Evolutionary conservation across 2,113 vertebrate genomes (phyloP), one percentile per base, ranked within the genome.

Genomic region (Trogon melanurus): DNA sequence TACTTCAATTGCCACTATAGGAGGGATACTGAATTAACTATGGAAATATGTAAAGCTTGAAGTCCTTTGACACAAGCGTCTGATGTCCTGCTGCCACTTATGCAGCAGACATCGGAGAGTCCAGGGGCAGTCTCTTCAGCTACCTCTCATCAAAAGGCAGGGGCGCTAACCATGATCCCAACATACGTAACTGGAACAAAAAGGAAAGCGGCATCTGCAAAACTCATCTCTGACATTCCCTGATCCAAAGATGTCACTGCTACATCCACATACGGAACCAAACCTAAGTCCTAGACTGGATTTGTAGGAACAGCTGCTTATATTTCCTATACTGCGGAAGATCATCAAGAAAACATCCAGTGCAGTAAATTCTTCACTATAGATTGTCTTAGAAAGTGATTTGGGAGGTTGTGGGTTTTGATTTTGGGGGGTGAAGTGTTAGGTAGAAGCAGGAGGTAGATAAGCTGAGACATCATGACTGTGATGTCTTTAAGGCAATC

Each of bases 361-460:
- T 6, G 45, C 20, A 18, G 15, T 38, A 16, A 65, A 25, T 29
- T 56, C 32, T 61, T 78, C 41, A 62, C 26, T 44, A 78, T 8
- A 57, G 34, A 38, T n/a, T 21, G 32, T 41, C 78, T 50, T 45
- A 26, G 6, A 67, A 58, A 87, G 34, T 3, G 3, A 7, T 11
- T 51, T 76, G 38, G 38, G 51, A 32, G 30, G 8, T 26, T 14
- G 12, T 16, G 16, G 6, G 5, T 16, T 64, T 76, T 47, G 11
- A 29, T 57, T 79, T 54, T 1, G 3, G 2, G 53, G 7, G 9
- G 0, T 12, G 25, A 30, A 14, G 18, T 12, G 14, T 32, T 66
- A 73, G 32, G 20, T 12, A 88, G 16, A 65, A 84, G 45, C 32
- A 91, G 23, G 6, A 76, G 32, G 27, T 29, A 73, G 78, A 22